A percentile compares a stretch with the other conserved stretches of the same genome.
Conservation (phyloP, 2,888 invertebrate genomes). For the Pinctada fucata region DNA sequence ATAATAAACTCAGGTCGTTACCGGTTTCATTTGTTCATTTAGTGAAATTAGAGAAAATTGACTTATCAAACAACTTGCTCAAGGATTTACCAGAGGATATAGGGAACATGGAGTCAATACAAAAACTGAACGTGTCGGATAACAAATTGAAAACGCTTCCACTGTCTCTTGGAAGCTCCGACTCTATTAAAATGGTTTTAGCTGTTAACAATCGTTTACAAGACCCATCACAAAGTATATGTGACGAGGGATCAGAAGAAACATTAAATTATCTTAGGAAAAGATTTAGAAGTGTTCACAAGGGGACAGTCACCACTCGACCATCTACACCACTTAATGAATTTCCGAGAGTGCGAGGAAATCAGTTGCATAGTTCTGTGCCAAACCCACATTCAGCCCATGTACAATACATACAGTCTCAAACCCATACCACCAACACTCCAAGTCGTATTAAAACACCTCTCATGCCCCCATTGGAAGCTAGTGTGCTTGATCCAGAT, state of each 20-base stretch:
- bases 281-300: slow-evolving; percentile 47
- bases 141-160: slow-evolving; percentile 74
- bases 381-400: slow-evolving; percentile 75
- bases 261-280: slow-evolving; percentile 68
- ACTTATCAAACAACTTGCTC: slow-evolving; percentile 72
- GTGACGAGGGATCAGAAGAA: slow-evolving; percentile 71
- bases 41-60: slow-evolving; percentile 73
- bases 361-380: slow-evolving; percentile 70
- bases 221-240: slow-evolving; percentile 71
- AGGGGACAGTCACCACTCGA: slow-evolving; percentile 35
- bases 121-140: slow-evolving; percentile 70
- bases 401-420: slow-evolving; percentile 75
- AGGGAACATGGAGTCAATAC: slow-evolving; percentile 71
- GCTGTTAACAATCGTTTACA: slow-evolving; percentile 69
- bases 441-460: slow-evolving; percentile 75
- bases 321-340: slow-evolving; percentile 58
- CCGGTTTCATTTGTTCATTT: slow-evolving; percentile 71
- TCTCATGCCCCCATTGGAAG: slow-evolving; percentile 71
- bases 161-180: slow-evolving; percentile 66
- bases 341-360: slow-evolving; percentile 73
- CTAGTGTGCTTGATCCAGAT: slow-evolving; percentile 68
- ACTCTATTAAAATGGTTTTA: slow-evolving; percentile 65
- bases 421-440: slow-evolving; percentile 75
- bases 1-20: slow-evolving; percentile 69
- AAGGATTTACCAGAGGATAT: slow-evolving; percentile 70